Conservation (phyloP, 1,140 invertebrate species). For the Drosophila guanche region DNA sequence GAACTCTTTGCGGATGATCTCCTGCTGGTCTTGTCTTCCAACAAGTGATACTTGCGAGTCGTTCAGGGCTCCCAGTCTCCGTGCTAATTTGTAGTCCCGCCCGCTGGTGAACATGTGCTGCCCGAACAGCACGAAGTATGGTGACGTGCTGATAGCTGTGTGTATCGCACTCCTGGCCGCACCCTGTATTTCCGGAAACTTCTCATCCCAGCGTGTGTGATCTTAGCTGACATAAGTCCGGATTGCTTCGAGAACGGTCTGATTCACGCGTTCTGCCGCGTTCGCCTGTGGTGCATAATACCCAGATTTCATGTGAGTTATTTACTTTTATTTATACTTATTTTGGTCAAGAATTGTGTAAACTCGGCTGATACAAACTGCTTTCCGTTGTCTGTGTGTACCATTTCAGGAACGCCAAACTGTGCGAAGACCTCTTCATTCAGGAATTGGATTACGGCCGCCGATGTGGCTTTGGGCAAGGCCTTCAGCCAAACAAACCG, state of each 20-base stretch:
- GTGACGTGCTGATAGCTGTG: too few relatives aligned
- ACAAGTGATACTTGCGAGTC: neutral
- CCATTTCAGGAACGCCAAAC: constrained; percentile 16
- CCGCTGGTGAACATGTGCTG: neutral
- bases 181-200: neutral
- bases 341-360: too few relatives aligned
- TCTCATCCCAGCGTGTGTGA: neutral
- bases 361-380: too few relatives aligned
- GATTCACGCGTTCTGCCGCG: neutral
- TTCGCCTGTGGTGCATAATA: too few relatives aligned
- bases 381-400: too few relatives aligned
- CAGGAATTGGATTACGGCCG: constrained; percentile 5
- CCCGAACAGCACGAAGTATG: neutral
- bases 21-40: neutral
- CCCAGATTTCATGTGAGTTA: too few relatives aligned
- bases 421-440: constrained; percentile 3
- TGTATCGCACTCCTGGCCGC: too few relatives aligned
- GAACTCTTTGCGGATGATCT: neutral
- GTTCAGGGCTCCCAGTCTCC: neutral
- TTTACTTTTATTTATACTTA: too few relatives aligned
- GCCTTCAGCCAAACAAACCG: constrained; percentile 21
- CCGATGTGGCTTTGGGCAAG: constrained; percentile 1
- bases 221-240: too few relatives aligned
- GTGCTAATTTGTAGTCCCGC: neutral
- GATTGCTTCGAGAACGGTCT: too few relatives aligned